Conservation (phyloP, 2,113 vertebrate species). For the Hoplias malabaricus region DNA sequence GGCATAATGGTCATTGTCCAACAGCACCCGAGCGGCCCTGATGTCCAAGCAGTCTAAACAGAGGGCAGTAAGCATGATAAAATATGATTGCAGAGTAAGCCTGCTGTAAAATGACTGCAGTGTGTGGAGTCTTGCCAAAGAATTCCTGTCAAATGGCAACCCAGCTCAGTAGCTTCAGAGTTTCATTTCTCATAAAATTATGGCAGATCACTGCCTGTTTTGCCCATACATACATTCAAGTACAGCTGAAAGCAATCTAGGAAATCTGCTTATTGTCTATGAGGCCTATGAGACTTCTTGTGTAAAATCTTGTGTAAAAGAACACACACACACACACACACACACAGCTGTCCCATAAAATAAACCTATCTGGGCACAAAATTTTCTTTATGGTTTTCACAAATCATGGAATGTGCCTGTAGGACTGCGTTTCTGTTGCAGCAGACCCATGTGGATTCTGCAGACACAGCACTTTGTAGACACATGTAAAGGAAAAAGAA, state of each 20-base stretch:
- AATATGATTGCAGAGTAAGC: neutral
- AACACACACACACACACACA: conserved; percentile 22
- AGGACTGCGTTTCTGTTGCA: neutral
- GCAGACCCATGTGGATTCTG: conserved; percentile 8
- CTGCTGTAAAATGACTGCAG: too few species aligned
- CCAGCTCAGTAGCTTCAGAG: too few species aligned
- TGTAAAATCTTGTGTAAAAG: conserved; percentile 19
- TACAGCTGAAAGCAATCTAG: conserved; percentile 16
- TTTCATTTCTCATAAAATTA: too few species aligned
- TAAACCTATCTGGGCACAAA: conserved; percentile 6
- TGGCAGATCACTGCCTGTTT: neutral
- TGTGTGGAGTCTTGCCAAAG: too few species aligned
- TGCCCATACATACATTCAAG: neutral
- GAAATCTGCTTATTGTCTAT: conserved; percentile 26
- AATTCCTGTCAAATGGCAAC: too few species aligned
- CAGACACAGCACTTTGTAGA: neutral
- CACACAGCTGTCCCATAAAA: conserved; percentile 21
- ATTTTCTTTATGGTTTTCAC: conserved; percentile 27
- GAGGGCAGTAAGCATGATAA: neutral
- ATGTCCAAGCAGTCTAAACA: conserved; percentile 91
- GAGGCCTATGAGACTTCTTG: conserved; percentile 19
- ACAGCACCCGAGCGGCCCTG: conserved; percentile 82
- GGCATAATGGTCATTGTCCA: conserved; percentile 96
- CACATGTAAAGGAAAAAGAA: neutral
- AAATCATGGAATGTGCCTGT: conserved; percentile 19